Conservation (phyloP, 2,113 vertebrate species). For the Alces alces region DNA sequence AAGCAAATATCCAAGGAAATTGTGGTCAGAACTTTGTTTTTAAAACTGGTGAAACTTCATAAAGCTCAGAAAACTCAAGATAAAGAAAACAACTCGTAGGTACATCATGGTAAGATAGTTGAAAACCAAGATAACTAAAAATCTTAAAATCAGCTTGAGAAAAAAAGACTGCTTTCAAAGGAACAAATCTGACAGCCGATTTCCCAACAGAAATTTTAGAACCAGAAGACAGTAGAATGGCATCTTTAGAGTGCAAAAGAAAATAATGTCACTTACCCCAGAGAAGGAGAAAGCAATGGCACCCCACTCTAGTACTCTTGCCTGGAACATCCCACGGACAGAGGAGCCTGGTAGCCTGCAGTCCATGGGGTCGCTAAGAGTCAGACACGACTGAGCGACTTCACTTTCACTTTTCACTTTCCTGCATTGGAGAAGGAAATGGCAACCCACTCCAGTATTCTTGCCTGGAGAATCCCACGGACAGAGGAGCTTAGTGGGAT, state of each 20-base stretch:
- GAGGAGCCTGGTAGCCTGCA: no score
- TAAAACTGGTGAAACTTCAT: background rate
- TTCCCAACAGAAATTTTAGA: background rate
- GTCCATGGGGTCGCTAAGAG: no score
- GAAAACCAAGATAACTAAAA: background rate
- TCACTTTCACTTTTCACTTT: no score
- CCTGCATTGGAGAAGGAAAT: no score
- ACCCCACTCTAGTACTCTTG: no score
- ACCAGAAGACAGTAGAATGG: background rate
- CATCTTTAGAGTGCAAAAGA: background rate
- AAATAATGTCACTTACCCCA: background rate
- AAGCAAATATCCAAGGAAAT: background rate
- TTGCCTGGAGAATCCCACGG: no score
- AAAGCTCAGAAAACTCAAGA: slow-evolving; percentile 2
- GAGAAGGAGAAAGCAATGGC: background rate
- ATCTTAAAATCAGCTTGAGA: background rate
- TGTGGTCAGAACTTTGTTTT: background rate
- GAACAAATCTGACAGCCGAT: background rate
- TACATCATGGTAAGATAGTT: background rate
- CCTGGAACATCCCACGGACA: no score
- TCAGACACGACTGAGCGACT: no score
- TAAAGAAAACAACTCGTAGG: background rate
- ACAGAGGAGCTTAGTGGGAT: no score
- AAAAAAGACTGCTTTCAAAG: background rate
- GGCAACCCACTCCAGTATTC: no score